Base-by-base conservation (phyloP, 2,888 invertebrate species). In the Leucozona laternaria region DNA sequence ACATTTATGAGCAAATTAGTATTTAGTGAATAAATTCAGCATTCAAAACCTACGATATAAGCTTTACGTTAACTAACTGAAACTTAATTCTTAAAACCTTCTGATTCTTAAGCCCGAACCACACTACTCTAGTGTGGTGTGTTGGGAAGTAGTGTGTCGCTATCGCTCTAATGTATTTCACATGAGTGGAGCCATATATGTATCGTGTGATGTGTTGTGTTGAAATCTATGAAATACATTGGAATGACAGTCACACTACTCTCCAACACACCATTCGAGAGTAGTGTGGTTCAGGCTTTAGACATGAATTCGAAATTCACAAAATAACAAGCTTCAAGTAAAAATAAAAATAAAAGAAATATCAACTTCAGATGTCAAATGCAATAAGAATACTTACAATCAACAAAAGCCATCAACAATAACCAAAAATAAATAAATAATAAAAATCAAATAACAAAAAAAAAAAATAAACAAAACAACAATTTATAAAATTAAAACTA, bases 401-500 rank as follows among this genome's bases (percentile, higher is more conserved):
- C 15, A 53, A 15, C n/a, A 15, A 22, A 15, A 25, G 22, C 22
- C 6, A 53, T 15, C 6, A 53, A 15, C 22, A 10, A 45, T 17
- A 45, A 17, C 6, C 11, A 57, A 57, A 57, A 22, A 13, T 11
- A 20, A 20, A 31, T 22, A 48, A 48, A 48, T 10, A 64, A n/a
- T n/a, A n/a, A n/a, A 45, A 66, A 28, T n/a, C 13, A 57, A 31
- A 25, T 15, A 72, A 73, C 20, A 78, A 81, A 25, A 55, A 8
- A 64, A 62, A 43, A 60, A 64, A 48, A 17, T 31, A 58, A 77
- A 25, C n/a, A 58, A 60, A 68, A 80, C 43, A 34, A 53, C 15
- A 45, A 60, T 76, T 81, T 78, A 62, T 28, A 34, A 50, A 68
- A 68, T 68, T 68, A 73, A 72, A 71, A 68, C 64, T 82, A 82